Base-by-base conservation (phyloP, 2,797 vertebrate species). In the Trematomus bernacchii region DNA sequence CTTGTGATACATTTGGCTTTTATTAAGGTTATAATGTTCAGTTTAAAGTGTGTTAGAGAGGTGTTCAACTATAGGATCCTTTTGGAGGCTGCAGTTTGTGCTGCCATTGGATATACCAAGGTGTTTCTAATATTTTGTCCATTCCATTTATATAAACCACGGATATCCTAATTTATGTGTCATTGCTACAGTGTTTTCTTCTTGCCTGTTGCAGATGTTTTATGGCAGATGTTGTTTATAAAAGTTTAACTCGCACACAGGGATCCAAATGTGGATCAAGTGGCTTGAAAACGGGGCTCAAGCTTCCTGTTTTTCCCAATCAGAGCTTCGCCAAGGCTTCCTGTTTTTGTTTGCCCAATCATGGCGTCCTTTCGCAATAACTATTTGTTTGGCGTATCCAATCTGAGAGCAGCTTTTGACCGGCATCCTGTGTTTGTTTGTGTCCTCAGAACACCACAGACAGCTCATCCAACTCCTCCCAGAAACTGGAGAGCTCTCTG, bases 391-490 rank as follows among this genome's bases (percentile, higher is more conserved):
- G 81, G 51, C 2, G 21, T 14, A 10, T 88, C 90, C 88, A 90
- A 91, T 92, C 76, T 80, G 71, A 85, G 43, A 3, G 30, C 62
- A 37, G 48, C 64, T 30, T 63, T 88, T 44, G 87, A 51, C 27
- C 71, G 16, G 53, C 89, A 87, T 94, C 91, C 87, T 92, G 84
- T 89, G 82, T 93, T 84, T 91, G 84, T 92, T 90, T 92, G 85
- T 90, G 57, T 48, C 67, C 51, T 61, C 93, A 99, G 98, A 98
- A 97, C 59, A 95, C 96, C 86, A 99, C 98, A 55, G 98, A 99
- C 90, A 99, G 97, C 92, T 99, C 98, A 76, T 99, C 98, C 80
- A 99, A 99, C 93, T 99, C 98, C 81, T 99, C 97, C 86, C 97
- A 98, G 87, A 98, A 96, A 88, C 96, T 96, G 87, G 98, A 99